Evolutionary conservation across 2,888 invertebrate genomes (phyloP).

Genomic region (Xestoiulus laeticollis): DNA sequence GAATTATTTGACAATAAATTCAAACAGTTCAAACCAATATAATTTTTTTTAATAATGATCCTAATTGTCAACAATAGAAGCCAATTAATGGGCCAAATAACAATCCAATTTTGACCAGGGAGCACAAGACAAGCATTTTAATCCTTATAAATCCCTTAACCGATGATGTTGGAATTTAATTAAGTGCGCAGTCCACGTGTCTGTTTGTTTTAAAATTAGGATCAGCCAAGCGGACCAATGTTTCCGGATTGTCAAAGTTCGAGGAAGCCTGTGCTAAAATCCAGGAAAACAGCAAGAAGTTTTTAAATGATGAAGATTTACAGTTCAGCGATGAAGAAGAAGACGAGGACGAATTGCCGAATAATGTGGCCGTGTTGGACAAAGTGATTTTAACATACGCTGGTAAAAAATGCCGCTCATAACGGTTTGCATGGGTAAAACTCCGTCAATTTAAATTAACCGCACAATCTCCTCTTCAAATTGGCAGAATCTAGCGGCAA

Average conservation of each 20-base stretch:
- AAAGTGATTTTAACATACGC: conserved; percentile 51
- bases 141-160: too few relatives aligned
- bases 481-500: conserved; percentile 17
- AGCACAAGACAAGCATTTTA: too few relatives aligned
- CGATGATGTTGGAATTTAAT: too few relatives aligned
- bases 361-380: conserved; percentile 54
- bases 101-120: too few relatives aligned
- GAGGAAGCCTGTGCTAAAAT: conserved; percentile 58
- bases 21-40: too few relatives aligned
- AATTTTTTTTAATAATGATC: too few relatives aligned
- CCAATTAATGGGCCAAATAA: too few relatives aligned
- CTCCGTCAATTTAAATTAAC: not conserved
- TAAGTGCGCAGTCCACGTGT: not conserved
- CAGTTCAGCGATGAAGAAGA: conserved; percentile 49
- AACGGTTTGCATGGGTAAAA: not conserved
- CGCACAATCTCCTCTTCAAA: not conserved
- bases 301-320: conserved; percentile 44
- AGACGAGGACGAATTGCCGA: conserved; percentile 53
- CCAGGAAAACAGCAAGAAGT: conserved; percentile 55
- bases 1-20: too few relatives aligned
- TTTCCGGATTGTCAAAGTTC: not conserved
- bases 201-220: not conserved
- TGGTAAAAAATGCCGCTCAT: not conserved
- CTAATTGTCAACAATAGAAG: too few relatives aligned
- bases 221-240: not conserved